Evolutionary conservation across 1,140 invertebrate species (phyloP).

Genomic region (Halictus rubicundus): DNA sequence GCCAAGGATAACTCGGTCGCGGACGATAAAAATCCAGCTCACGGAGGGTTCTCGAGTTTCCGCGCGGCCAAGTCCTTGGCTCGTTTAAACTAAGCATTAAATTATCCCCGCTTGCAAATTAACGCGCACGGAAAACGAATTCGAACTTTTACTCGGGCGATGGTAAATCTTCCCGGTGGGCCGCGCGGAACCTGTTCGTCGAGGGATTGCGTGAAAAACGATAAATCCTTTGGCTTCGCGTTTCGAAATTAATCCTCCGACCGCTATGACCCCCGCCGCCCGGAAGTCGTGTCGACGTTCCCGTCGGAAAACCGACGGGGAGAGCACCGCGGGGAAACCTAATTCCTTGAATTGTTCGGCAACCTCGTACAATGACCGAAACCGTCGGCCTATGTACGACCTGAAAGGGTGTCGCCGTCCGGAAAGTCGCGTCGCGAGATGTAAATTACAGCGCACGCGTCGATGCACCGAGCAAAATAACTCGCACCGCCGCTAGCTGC

Average conservation of each 20-base stretch:
- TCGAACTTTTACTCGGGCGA: constrained; percentile 46
- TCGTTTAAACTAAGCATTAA: constrained; percentile 27
- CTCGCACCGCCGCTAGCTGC: neutral
- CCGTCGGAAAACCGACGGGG: no score
- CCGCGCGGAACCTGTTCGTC: neutral
- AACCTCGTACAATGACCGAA: neutral
- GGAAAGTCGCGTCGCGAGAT: neutral
- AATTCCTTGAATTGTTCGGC: neutral
- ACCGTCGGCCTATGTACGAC: neutral
- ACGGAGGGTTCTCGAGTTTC: neutral
- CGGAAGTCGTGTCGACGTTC: no score
- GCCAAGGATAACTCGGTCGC: constrained; percentile 50
- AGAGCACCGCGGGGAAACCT: no score
- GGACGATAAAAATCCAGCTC: constrained; percentile 49
- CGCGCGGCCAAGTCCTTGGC: neutral
- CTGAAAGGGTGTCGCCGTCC: neutral
- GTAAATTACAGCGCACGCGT: neutral
- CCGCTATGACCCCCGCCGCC: no score
- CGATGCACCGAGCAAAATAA: neutral
- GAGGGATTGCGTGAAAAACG: constrained; percentile 20
- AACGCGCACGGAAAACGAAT: constrained; percentile 44
- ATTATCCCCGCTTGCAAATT: constrained; percentile 38
- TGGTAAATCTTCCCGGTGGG: constrained; percentile 32
- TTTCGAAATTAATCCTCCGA: constrained; percentile 14
- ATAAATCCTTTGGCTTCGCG: constrained; percentile 34